Evolutionary conservation across 2,797 vertebrate genomes (phyloP).

Genomic region (Scolopax bukidnonensis): DNA sequence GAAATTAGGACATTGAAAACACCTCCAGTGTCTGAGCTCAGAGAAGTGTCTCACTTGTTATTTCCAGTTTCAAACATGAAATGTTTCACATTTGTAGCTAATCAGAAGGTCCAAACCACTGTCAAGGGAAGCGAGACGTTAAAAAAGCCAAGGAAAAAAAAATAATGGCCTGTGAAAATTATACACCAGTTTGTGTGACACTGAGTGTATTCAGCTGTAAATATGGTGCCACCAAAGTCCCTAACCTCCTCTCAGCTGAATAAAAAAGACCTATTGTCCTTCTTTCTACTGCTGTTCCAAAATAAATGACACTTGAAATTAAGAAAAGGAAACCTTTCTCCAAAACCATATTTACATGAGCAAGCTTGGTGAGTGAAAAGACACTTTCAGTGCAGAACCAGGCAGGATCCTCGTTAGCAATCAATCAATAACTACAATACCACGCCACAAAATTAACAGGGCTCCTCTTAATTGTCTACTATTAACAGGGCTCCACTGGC

Average conservation of each 20-base stretch:
- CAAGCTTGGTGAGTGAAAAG: not conserved
- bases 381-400: not conserved
- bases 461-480: not conserved
- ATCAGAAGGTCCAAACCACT: not conserved
- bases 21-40: not conserved
- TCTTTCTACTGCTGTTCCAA: not conserved
- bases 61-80: not conserved
- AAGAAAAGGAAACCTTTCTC: not conserved
- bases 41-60: not conserved
- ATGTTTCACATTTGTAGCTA: not conserved
- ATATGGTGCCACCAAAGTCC: not conserved
- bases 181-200: not conserved
- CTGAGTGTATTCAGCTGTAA: not conserved
- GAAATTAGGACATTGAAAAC: not conserved
- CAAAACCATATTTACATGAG: not conserved
- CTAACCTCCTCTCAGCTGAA: not conserved
- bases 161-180: not conserved
- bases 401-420: not conserved
- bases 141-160: not conserved
- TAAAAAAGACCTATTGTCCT: not conserved
- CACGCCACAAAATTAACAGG: not conserved
- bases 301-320: not conserved
- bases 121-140: not conserved
- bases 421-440: not conserved
- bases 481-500: not conserved